These are phyloP conservation scores for Listronotus oregonensis DNA, from an alignment of 1,140 invertebrate genomes.

Conservation along the genomic window DNA sequence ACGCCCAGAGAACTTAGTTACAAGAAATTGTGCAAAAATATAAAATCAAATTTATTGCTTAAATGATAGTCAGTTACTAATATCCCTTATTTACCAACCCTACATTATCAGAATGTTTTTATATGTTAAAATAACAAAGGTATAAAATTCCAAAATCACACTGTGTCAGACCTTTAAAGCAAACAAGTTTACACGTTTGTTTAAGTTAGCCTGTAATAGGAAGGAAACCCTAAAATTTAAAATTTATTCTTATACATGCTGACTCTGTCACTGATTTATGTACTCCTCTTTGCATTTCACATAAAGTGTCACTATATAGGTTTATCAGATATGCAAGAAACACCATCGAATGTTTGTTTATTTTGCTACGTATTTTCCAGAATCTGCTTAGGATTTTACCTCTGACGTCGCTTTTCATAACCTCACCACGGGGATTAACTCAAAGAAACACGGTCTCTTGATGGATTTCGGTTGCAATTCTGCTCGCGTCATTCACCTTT, in stretches of 20 bases:
- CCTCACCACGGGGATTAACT: slow-evolving; percentile 6
- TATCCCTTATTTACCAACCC: too few relatives aligned
- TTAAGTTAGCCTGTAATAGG: slow-evolving; percentile 7
- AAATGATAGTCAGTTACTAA: too few relatives aligned
- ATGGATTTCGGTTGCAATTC: too few relatives aligned
- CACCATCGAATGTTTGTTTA: slow-evolving; percentile 24
- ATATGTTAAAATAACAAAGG: too few relatives aligned
- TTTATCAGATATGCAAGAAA: slow-evolving; percentile 22
- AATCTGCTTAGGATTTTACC: slow-evolving; percentile 23
- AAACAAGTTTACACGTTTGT: slow-evolving; percentile 16
- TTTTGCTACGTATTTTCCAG: slow-evolving; percentile 21
- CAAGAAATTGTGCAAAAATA: too few relatives aligned
- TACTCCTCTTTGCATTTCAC: slow-evolving; percentile 16
- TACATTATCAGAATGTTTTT: too few relatives aligned
- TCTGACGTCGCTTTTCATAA: slow-evolving; percentile 21
- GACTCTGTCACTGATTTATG: slow-evolving; percentile 22
- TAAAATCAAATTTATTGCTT: too few relatives aligned
- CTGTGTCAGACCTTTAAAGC: background rate
- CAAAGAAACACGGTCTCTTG: too few relatives aligned
- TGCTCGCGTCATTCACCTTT: too few relatives aligned
- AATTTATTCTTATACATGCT: slow-evolving; percentile 20
- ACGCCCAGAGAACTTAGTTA: too few relatives aligned
- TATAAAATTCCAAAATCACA: too few relatives aligned
- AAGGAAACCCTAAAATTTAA: slow-evolving; percentile 4
- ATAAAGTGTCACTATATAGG: slow-evolving; percentile 14